Conservation (phyloP, 2,888 invertebrate genomes). For the Urechis unicinctus region DNA sequence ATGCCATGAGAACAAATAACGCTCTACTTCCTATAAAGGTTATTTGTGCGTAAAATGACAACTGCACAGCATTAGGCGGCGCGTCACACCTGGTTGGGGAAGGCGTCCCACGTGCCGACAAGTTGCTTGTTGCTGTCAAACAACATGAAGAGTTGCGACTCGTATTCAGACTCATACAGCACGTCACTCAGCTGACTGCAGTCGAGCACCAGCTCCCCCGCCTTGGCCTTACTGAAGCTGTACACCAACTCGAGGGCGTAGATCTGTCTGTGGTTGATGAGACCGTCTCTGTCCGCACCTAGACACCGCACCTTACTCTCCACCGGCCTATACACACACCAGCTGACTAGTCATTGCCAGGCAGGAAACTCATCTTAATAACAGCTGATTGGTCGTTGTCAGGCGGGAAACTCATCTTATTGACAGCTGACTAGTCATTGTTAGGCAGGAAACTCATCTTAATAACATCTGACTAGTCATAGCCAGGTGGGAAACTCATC, state of each 20-base stretch:
- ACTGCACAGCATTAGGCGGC: too few species aligned
- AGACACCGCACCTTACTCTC: slow-evolving; percentile 76
- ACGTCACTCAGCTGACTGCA: slow-evolving; percentile 74
- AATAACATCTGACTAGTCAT: neutral
- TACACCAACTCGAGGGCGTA: slow-evolving; percentile 85
- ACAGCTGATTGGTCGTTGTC: neutral
- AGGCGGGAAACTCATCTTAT: too few species aligned
- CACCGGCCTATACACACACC: slow-evolving; percentile 60
- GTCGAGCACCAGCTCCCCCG: slow-evolving; percentile 60
- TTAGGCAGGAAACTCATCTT: neutral
- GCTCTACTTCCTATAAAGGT: neutral
- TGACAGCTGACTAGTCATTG: too few species aligned
- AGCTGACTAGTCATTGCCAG: too few species aligned
- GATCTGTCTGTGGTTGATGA: slow-evolving; percentile 81
- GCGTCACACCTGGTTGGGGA: slow-evolving; percentile 40
- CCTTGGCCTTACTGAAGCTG: slow-evolving; percentile 73
- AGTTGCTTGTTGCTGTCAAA: slow-evolving; percentile 86
- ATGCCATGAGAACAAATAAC: too few species aligned
- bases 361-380: neutral
- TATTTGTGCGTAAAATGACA: neutral
- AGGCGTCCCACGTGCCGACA: slow-evolving; percentile 24
- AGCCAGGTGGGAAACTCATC: too few species aligned
- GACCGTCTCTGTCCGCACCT: slow-evolving; percentile 67
- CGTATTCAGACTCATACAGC: slow-evolving; percentile 91
- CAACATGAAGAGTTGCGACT: slow-evolving; percentile 94